Percentiles rank a stretch among this genome's conserved stretches.
These are phyloP conservation scores for Portunus trituberculatus DNA, from an alignment of 1,140 invertebrate genomes.

Conservation along the genomic window DNA sequence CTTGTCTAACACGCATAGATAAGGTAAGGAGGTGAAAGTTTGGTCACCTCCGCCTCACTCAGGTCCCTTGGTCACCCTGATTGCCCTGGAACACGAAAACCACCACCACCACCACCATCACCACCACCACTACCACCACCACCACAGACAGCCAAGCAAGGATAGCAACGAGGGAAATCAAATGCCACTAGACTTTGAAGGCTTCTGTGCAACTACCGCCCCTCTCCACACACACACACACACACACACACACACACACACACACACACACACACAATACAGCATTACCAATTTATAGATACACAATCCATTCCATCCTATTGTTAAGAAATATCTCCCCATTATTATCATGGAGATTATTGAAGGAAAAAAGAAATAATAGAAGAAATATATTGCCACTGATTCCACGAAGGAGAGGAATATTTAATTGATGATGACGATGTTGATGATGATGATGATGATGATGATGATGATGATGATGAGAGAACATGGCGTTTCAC, in stretches of 20 bases:
- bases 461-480: not conserved
- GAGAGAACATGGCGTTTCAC: not conserved
- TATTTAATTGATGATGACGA: not conserved
- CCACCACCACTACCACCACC: not conserved
- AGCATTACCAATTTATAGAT: too few species aligned
- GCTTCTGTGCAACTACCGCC: not conserved
- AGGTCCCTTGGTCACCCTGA: not conserved
- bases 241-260: too few species aligned
- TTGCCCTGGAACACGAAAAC: not conserved
- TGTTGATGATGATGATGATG: not conserved
- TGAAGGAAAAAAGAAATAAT: not conserved
- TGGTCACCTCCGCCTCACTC: not conserved
- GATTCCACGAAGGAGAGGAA: too few species aligned
- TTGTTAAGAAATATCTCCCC: too few species aligned
- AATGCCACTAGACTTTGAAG: constrained; percentile 1
- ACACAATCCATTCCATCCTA: too few species aligned
- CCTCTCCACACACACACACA: too few species aligned
- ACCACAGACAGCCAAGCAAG: not conserved
- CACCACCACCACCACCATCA: too few species aligned
- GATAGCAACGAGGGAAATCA: not conserved
- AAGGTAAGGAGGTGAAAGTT: not conserved
- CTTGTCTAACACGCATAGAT: not conserved
- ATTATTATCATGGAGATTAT: too few species aligned
- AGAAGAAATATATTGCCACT: not conserved
- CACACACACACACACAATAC: too few species aligned